Conservation (phyloP, 2,113 vertebrate species). For the Tauraco erythrolophus region DNA sequence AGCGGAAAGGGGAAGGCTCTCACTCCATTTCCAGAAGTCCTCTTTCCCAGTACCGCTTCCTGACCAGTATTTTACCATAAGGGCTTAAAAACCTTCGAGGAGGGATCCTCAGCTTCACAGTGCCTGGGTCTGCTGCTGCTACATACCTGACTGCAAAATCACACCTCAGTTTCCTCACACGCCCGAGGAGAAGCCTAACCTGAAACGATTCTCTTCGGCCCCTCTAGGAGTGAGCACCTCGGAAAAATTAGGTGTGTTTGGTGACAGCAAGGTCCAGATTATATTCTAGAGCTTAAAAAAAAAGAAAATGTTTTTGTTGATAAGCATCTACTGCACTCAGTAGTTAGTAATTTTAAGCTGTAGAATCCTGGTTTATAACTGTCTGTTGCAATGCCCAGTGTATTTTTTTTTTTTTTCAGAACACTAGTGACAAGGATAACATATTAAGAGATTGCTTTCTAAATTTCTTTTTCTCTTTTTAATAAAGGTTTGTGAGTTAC, state of each 20-base stretch:
- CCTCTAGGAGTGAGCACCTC: background rate
- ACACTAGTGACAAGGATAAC: background rate
- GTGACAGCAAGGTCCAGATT: background rate
- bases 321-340: background rate
- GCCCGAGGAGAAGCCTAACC: background rate
- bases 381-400: background rate
- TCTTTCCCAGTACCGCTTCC: background rate
- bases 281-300: background rate
- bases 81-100: background rate
- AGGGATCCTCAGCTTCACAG: background rate
- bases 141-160: rapidly evolving
- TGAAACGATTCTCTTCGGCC: rapidly evolving
- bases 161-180: background rate
- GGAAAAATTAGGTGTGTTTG: background rate
- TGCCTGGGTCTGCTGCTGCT: background rate
- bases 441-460: background rate
- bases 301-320: background rate
- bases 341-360: background rate
- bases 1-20: background rate
- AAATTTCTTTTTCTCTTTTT: background rate
- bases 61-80: background rate
- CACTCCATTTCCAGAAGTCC: background rate
- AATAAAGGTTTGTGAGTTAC: slow-evolving; percentile 34
- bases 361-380: background rate
- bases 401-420: background rate